Evolutionary conservation across 2,888 invertebrate genomes (phyloP), one percentile per base, ranked within the genome.

Genomic region (Xestia xanthographa): DNA sequence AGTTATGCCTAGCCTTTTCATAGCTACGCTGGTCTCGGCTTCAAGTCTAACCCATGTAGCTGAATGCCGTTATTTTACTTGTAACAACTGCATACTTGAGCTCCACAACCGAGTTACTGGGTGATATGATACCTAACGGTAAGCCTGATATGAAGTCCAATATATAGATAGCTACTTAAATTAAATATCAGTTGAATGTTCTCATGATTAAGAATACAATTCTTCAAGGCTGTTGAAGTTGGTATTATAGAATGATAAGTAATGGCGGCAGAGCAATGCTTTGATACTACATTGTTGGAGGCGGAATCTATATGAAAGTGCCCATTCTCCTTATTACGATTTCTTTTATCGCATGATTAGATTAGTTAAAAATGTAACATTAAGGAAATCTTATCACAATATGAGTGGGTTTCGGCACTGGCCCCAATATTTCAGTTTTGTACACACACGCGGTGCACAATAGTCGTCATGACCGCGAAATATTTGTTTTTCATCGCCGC

Each of bases 381-480:
- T 84, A 66, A 67, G 63, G 69, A 77, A 80, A 77, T 82, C 67
- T 50, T 41, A 65, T 66, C 72, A 63, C 26, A 77, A 77, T 88
- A 88, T 81, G 74, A 70, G 53, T 38, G 8, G 58, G 63, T 67
- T 80, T 70, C n/a, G 58, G 34, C 50, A 50, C 53, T 71, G 72
- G 60, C n/a, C 66, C 41, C 67, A 73, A 75, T 72, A 50, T 58
- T 76, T 84, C 77, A 91, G 90, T 91, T 79, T 60, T 66, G 45
- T 75, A 75, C 12, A 78, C 17, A 79, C 71, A 45, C 63, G 53
- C 56, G 29, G 60, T 75, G 45, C 50, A 56, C 63, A 74, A 29
- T 80, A 68, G 89, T 84, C 89, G 88, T 68, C 68, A 92, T 92
- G 92, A 85, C 87, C 72, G 68, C 56, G 38, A 89, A 83, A 75